A percentile compares a stretch with the other conserved stretches of the same genome.
phyloP scores from a whole-genome alignment of 1,140 invertebrate genomes.

The Physella acuta region DNA sequence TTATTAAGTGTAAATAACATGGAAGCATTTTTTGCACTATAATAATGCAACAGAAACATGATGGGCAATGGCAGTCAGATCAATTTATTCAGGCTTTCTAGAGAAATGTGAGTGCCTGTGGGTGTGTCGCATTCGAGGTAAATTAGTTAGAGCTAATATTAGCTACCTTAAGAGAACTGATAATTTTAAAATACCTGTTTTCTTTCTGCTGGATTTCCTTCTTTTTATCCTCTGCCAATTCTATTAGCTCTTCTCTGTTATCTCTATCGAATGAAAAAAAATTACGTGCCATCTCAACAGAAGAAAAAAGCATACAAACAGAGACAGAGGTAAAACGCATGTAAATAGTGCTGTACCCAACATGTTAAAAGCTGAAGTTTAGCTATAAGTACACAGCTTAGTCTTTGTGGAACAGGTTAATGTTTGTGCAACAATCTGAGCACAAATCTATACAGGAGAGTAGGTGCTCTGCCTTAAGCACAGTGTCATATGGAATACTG shows the following conservation, averaged over 20 bases:
- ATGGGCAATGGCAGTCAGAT: no score
- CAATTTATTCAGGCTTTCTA: no score
- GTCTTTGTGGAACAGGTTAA: neutral
- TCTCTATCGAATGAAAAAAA: conserved; percentile 63
- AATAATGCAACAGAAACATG: no score
- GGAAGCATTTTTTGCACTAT: no score
- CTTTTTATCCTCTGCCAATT: conserved; percentile 67
- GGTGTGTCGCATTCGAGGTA: no score
- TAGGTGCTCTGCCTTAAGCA: conserved; percentile 8
- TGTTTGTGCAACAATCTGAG: conserved; percentile 16
- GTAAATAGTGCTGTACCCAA: neutral
- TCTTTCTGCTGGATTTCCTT: conserved; percentile 68
- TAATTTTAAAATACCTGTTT: conserved; percentile 55
- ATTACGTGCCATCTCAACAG: no score
- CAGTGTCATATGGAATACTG: no score
- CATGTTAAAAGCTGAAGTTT: conserved; percentile 11
- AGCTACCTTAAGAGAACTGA: neutral
- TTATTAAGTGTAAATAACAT: no score
- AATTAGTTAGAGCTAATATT: no score
- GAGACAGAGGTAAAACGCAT: neutral
- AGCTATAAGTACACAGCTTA: conserved; percentile 6
- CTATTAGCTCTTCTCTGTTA: conserved; percentile 65
- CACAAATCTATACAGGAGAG: neutral
- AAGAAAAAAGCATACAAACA: neutral
- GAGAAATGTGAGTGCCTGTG: no score